These are phyloP conservation scores for Columbina picui DNA, from an alignment of 2,113 vertebrate genomes.

Conservation along the genomic window DNA sequence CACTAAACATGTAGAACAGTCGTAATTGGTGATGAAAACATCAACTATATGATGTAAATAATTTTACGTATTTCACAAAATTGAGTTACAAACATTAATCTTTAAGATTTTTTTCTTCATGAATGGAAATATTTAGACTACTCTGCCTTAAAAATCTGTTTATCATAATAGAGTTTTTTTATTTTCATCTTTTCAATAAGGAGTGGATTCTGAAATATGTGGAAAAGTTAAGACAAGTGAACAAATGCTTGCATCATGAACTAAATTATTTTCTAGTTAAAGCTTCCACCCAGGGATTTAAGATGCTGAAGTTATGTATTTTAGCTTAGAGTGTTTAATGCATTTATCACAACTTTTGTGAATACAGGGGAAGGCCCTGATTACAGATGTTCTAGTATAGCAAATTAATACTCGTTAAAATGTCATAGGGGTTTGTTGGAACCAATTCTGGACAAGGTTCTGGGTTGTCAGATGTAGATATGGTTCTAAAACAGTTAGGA, in stretches of 20 bases:
- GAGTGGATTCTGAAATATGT: neutral
- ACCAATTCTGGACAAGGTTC: neutral
- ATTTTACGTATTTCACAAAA: neutral
- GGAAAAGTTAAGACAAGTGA: neutral
- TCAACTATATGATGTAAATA: neutral
- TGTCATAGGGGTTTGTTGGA: neutral
- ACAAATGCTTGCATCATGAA: fast-evolving
- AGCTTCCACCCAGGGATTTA: neutral
- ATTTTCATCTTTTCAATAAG: neutral
- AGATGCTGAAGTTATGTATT: neutral
- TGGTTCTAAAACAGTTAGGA: neutral
- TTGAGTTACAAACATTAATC: neutral
- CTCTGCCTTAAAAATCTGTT: neutral
- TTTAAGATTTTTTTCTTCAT: neutral
- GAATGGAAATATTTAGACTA: neutral
- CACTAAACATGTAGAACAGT: neutral
- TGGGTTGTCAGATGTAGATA: neutral
- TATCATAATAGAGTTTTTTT: neutral
- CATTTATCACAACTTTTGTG: neutral
- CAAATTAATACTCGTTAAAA: neutral
- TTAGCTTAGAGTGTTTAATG: neutral
- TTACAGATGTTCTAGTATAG: neutral
- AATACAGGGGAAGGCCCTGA: neutral
- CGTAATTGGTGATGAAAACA: neutral
- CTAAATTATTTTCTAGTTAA: neutral